phyloP scores from a whole-genome alignment of 2,888 invertebrate species.

The Chrysolina americana region DNA sequence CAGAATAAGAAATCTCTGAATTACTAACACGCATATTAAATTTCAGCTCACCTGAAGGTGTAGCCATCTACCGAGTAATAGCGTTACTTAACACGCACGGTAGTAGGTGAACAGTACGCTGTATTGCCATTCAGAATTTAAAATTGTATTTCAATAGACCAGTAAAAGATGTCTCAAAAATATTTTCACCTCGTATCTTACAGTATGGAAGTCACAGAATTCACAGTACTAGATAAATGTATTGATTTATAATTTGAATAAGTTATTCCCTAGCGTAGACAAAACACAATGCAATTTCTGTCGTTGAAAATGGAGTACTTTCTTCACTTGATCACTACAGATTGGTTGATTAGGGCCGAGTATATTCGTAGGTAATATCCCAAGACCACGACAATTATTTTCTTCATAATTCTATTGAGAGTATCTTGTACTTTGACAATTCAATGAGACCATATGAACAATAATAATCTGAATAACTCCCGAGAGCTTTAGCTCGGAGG shows the following conservation, averaged over 20 bases:
- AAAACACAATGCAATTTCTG: background rate
- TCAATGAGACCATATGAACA: no score
- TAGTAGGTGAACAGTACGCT: background rate
- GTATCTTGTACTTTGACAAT: no score
- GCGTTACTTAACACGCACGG: background rate
- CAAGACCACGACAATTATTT: no score
- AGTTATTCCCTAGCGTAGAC: background rate
- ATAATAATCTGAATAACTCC: no score
- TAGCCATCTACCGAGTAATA: conserved; percentile 28
- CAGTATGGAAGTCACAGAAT: background rate
- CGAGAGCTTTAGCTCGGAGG: no score
- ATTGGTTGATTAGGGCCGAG: no score
- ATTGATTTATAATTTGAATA: conserved; percentile 10
- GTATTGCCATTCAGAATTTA: background rate
- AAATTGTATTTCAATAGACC: background rate
- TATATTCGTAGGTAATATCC: no score
- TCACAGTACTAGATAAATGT: background rate
- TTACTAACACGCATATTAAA: background rate
- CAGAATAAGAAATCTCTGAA: no score
- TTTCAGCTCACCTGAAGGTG: background rate
- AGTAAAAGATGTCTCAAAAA: conserved; percentile 2
- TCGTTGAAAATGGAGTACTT: background rate
- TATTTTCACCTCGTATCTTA: background rate
- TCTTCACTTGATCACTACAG: no score
- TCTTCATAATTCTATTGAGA: no score